phyloP scores from a whole-genome alignment of 1,140 invertebrate genomes.

The Oryctes rhinoceros region DNA sequence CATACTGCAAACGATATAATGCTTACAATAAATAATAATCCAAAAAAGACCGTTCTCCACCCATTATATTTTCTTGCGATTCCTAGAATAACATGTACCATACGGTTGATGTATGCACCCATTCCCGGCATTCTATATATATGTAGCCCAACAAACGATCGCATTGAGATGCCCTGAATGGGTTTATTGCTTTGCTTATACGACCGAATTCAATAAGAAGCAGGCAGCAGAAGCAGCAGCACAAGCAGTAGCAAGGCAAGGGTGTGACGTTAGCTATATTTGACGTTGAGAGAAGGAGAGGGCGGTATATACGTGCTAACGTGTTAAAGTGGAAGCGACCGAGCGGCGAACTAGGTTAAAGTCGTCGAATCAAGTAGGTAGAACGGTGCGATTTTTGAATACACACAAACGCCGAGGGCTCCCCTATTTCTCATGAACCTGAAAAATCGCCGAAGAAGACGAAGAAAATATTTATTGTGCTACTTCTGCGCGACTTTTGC shows the following conservation, averaged over 20 bases:
- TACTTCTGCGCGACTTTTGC: neutral
- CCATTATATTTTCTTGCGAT: too few relatives aligned
- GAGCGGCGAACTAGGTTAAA: slow-evolving; percentile 3
- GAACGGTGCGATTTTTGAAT: slow-evolving; percentile 26
- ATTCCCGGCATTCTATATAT: slow-evolving; percentile 45
- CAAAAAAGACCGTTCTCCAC: too few relatives aligned
- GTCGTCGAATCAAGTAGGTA: slow-evolving; percentile 1
- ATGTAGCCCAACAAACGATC: slow-evolving; percentile 52
- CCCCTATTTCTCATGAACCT: slow-evolving; percentile 16
- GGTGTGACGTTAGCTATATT: slow-evolving; percentile 31
- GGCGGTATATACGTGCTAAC: neutral
- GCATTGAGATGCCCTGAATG: slow-evolving; percentile 57
- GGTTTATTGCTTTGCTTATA: slow-evolving; percentile 59
- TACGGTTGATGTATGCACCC: neutral
- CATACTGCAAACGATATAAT: too few relatives aligned
- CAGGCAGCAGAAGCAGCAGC: slow-evolving; percentile 9
- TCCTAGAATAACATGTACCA: neutral
- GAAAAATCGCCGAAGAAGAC: neutral
- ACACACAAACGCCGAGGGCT: neutral
- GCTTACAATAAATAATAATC: too few relatives aligned
- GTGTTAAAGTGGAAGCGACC: neutral
- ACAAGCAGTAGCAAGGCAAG: slow-evolving; percentile 45
- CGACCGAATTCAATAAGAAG: slow-evolving; percentile 57
- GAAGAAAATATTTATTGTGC: slow-evolving; percentile 28
- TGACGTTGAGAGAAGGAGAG: neutral